These are phyloP conservation scores for Eriosoma lanigerum DNA, from an alignment of 1,140 invertebrate genomes.

Conservation along the genomic window DNA sequence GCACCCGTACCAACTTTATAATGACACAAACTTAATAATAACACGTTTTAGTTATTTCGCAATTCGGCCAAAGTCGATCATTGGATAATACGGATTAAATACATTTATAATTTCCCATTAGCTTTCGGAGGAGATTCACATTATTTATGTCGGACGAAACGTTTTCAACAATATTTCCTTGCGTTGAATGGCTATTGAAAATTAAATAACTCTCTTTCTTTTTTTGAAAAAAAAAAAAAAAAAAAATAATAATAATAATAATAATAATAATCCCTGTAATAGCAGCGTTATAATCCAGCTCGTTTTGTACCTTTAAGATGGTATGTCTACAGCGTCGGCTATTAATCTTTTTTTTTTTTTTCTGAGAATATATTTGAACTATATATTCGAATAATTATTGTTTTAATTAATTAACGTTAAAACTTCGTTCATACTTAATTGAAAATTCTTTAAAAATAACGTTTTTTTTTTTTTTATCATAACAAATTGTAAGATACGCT, in stretches of 20 bases:
- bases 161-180: background rate
- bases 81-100: background rate
- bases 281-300: too few relatives aligned
- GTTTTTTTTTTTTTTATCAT: too few relatives aligned
- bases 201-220: background rate
- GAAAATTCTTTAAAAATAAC: too few relatives aligned
- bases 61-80: background rate
- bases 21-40: conserved; percentile 5
- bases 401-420: too few relatives aligned
- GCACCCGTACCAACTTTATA: background rate
- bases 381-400: too few relatives aligned
- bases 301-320: background rate
- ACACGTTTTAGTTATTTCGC: background rate
- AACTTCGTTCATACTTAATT: too few relatives aligned
- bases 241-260: too few relatives aligned
- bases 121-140: background rate
- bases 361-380: background rate
- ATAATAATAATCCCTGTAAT: too few relatives aligned
- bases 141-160: background rate
- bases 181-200: background rate
- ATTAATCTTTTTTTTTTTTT: background rate
- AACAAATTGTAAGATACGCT: too few relatives aligned
- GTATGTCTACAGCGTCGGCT: background rate
- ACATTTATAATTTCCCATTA: background rate
- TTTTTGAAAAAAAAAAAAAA: too few relatives aligned